Evolutionary conservation across 2,113 vertebrate genomes (phyloP), one percentile per base, ranked within the genome.

Genomic region (Archilochus colubris): DNA sequence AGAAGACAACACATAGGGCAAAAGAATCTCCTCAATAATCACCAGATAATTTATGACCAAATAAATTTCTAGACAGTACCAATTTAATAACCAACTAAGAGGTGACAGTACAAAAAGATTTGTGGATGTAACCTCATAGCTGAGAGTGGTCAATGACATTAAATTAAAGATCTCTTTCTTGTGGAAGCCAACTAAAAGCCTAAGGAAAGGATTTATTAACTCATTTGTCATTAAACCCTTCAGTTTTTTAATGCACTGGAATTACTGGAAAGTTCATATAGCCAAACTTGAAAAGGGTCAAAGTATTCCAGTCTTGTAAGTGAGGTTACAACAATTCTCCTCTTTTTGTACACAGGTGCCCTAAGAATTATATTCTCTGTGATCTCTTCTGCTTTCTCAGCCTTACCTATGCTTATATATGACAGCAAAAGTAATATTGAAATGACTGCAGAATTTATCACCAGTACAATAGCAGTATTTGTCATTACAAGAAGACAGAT

Each of bases 171-270:
- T 30, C 14, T 70, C 76, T 94, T 44, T 78, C 80, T 43, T n/a
- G 44, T 59, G 55, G 72, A 90, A 93, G 82, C 30, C 16, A 59
- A 67, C 55, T 90, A 78, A 90, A 88, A 95, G 76, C 57, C 86
- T 74, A 63, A 83, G 53, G 80, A 93, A 90, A 90, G 12, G 76
- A 94, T 96, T 96, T 94, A 95, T 94, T 86, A 95, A 70, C 68
- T 74, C 6, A 77, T 94, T 90, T 95, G 36, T 96, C 80, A 86
- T 55, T 83, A 91, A 90, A 80, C 22, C 7, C 36, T 69, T 38
- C 14, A 30, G 87, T 89, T 86, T 91, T 36, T 88, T 46, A 80
- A 51, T 46, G 62, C 20, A 30, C 27, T 46, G 67, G 18, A 81
- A 63, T 86, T 88, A 88, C 68, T 83, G 76, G 59, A 74, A 93